Percentiles rank a stretch among this genome's conserved stretches.
phyloP scores from a whole-genome alignment of 2,797 vertebrate genomes.

The Microhierax caerulescens region DNA sequence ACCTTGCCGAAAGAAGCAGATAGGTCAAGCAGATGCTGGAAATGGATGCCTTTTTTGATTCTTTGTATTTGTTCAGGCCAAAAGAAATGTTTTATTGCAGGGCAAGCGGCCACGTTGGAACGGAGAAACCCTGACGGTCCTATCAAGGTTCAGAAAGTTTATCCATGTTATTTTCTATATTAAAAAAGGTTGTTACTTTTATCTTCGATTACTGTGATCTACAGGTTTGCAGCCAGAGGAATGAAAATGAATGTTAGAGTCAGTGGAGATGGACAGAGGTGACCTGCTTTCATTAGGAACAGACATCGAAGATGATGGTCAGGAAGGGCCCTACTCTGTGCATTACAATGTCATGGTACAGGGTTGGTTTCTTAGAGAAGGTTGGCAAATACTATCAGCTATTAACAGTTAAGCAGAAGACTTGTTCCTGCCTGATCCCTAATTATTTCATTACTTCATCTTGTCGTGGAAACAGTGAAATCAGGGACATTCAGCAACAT shows the following conservation, averaged over 20 bases:
- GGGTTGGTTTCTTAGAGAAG: background rate
- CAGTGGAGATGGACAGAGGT: background rate
- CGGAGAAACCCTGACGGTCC: background rate
- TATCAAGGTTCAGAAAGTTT: background rate
- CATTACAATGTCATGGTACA: rapidly evolving
- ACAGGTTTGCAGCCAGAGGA: background rate
- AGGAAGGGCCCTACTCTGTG: background rate
- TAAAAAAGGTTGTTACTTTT: background rate
- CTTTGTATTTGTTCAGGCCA: background rate
- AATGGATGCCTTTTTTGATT: background rate
- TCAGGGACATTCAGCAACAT: background rate
- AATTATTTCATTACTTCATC: background rate
- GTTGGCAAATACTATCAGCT: too few species aligned
- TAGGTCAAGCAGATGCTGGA: background rate
- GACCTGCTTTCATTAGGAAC: background rate
- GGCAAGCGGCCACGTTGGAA: background rate
- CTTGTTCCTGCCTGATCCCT: background rate
- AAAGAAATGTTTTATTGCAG: background rate
- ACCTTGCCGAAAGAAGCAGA: background rate
- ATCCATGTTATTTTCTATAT: background rate
- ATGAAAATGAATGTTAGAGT: background rate
- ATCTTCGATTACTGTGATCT: background rate
- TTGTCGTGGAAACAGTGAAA: background rate
- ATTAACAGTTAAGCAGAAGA: background rate
- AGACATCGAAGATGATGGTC: background rate